Conservation (phyloP, 2,888 invertebrate genomes). For the Hesperia comma region DNA sequence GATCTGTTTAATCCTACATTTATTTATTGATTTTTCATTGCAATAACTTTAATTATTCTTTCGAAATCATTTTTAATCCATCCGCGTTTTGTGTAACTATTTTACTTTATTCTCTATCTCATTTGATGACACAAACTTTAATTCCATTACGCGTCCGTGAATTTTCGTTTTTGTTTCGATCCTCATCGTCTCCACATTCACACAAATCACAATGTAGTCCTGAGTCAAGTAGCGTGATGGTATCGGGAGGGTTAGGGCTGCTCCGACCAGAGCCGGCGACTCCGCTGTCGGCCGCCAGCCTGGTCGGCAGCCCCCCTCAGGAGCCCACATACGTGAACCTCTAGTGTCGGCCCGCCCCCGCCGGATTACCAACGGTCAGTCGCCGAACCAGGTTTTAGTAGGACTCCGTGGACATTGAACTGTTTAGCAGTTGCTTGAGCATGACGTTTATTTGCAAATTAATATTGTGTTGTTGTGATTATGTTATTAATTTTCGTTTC, state of each 20-base stretch:
- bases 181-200: neutral
- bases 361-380: constrained; percentile 75
- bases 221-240: constrained; percentile 84
- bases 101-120: constrained; percentile 5
- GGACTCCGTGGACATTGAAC: constrained; percentile 34
- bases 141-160: too few relatives aligned
- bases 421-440: constrained; percentile 27
- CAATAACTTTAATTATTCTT: neutral
- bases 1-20: too few relatives aligned
- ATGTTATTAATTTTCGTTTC: constrained; percentile 1
- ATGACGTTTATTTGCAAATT: constrained; percentile 34
- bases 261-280: constrained; percentile 83
- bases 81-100: too few relatives aligned
- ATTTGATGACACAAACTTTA: too few relatives aligned
- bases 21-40: constrained; percentile 16
- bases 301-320: constrained; percentile 87
- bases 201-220: constrained; percentile 56
- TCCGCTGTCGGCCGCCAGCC: constrained; percentile 71
- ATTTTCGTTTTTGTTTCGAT: neutral
- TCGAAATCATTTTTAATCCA: neutral
- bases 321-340: constrained; percentile 97
- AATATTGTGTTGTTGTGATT: constrained; percentile 21
- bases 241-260: constrained; percentile 76
- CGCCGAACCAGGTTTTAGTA: constrained; percentile 37
- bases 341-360: constrained; percentile 86